Evolutionary conservation across 2,888 invertebrate genomes (phyloP), one percentile per base, ranked within the genome.

Genomic region (Oxytorus armatus): DNA sequence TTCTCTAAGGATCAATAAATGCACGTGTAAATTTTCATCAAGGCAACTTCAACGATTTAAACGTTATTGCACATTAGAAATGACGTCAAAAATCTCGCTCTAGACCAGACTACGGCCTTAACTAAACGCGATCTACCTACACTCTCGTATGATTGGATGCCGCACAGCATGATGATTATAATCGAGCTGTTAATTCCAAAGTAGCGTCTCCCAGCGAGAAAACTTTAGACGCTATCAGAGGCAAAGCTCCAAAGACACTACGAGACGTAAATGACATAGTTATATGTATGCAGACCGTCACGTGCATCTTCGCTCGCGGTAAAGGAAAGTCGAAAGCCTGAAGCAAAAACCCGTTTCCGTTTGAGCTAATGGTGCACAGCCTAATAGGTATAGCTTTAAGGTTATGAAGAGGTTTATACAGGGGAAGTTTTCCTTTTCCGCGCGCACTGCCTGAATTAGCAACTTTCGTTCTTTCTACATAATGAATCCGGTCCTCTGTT

Each of bases 111-210:
- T n/a, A n/a, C n/a, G n/a, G n/a, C n/a, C 23, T 16, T 14, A 23
- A 63, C 23, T n/a, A n/a, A 11, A 11, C 7, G 21, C 1, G 11
- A 18, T 4, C 10, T 18, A 23, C 1, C 14, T 25, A 21, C n/a
- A 47, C 23, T 55, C 18, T 44, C 36, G 44, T 16, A 55, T 36
- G 36, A 69, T 69, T 47, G 70, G 70, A 44, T 53, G n/a, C n/a
- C 23, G 33, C 65, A 36, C 23, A 39, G 4, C 11, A 61, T 76
- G 47, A 69, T 63, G 49, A 70, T 77, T 55, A 63, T 63, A 70
- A 70, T 63, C 53, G 47, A 70, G 69, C 69, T 33, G 47, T 55
- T 77, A 55, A 70, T 63, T 55, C 63, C 25, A 47, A 21, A 42
- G 29, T 23, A 11, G 33, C 42, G 51, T 59, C 42, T 23, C 18